phyloP scores from a whole-genome alignment of 2,113 vertebrate species.

The Colius striatus region DNA sequence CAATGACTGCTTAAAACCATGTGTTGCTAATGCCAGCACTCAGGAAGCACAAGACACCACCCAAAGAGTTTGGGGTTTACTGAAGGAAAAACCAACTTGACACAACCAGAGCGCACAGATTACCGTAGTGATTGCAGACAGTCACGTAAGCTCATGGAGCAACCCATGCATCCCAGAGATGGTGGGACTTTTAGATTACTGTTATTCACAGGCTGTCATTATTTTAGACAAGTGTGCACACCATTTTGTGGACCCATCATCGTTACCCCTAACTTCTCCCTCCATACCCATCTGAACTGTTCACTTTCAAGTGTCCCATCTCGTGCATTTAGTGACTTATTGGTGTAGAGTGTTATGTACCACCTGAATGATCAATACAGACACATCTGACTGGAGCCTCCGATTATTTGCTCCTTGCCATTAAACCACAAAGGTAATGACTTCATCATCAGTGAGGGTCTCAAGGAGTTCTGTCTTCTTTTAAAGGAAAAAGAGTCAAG shows the following conservation, averaged over 20 bases:
- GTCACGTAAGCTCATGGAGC: not conserved
- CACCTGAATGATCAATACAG: not conserved
- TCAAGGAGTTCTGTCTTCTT: not conserved
- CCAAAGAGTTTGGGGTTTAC: not conserved
- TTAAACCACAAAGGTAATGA: not conserved
- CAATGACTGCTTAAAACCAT: not conserved
- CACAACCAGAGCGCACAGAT: not conserved
- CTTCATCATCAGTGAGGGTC: not conserved
- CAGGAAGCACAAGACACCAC: not conserved
- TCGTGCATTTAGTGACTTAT: not conserved
- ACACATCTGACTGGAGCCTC: not conserved
- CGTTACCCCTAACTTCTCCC: not conserved
- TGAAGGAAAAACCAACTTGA: not conserved
- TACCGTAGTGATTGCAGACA: not conserved
- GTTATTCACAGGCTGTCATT: not conserved
- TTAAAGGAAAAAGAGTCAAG: not conserved
- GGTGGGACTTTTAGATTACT: not conserved
- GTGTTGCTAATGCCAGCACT: not conserved
- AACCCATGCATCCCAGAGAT: not conserved
- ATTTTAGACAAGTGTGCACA: not conserved
- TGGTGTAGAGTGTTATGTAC: not conserved
- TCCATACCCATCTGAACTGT: not conserved
- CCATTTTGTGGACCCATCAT: not conserved
- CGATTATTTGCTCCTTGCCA: not conserved
- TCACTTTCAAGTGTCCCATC: not conserved